Percentiles rank a stretch among this genome's conserved stretches.
Conservation (phyloP, 1,140 invertebrate species). For the Temnothorax longispinosus region DNA sequence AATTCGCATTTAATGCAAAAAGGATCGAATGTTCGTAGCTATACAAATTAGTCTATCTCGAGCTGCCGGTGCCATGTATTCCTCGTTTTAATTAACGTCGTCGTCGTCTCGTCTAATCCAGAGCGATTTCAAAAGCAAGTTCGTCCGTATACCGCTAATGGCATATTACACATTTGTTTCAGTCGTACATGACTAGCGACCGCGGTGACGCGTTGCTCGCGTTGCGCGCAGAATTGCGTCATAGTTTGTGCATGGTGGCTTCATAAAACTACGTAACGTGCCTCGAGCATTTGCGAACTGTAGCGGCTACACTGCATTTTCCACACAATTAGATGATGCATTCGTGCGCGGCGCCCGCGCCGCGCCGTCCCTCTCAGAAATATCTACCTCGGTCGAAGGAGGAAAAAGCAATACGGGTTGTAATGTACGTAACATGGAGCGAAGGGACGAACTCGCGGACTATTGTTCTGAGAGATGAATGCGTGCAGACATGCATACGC, state of each 20-base stretch:
- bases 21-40: background rate
- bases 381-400: background rate
- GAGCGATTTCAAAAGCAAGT: slow-evolving; percentile 13
- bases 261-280: background rate
- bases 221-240: background rate
- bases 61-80: background rate
- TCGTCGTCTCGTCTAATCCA: background rate
- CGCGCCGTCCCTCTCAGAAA: slow-evolving; percentile 27
- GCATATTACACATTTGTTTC: background rate
- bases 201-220: background rate
- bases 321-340: slow-evolving; percentile 64
- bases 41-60: background rate
- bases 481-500: slow-evolving; percentile 23
- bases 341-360: background rate
- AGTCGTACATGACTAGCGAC: background rate
- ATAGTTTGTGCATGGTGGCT: background rate
- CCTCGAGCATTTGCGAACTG: background rate
- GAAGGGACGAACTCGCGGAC: background rate
- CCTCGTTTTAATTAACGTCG: slow-evolving; percentile 14
- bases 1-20: background rate
- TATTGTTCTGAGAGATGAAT: slow-evolving; percentile 72
- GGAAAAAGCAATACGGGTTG: background rate
- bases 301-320: slow-evolving; percentile 50
- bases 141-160: background rate
- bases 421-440: too few relatives aligned